A percentile compares a stretch with the other conserved stretches of the same genome.
Conservation (phyloP, 2,888 invertebrate species). For the Lepidonotus clava region DNA sequence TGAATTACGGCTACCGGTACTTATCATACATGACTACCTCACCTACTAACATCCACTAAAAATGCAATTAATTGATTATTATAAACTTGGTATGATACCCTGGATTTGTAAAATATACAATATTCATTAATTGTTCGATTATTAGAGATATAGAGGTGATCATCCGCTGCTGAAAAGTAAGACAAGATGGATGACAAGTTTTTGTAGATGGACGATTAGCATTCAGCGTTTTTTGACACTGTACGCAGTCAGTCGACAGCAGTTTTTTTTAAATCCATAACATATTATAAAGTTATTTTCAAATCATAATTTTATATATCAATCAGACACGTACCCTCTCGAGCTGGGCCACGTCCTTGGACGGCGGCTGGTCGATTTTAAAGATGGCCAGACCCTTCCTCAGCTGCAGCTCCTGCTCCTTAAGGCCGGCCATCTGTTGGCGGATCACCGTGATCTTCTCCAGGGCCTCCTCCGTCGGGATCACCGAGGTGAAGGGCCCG, state of each 20-base stretch:
- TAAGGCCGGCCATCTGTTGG: conserved; percentile 81
- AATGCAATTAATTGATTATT: too few species aligned
- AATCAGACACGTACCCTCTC: conserved; percentile 74
- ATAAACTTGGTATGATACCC: too few species aligned
- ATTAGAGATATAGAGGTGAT: too few species aligned
- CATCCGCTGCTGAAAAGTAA: too few species aligned
- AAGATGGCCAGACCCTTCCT: conserved; percentile 87
- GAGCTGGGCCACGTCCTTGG: conserved; percentile 78
- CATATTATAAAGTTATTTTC: not conserved
- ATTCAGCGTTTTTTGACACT: not conserved
- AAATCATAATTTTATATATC: not conserved
- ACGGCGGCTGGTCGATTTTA: conserved; percentile 87
- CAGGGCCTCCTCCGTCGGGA: conserved; percentile 77
- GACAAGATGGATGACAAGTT: too few species aligned
- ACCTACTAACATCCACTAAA: too few species aligned
- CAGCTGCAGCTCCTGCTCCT: conserved; percentile 85
- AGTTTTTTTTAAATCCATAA: not conserved
- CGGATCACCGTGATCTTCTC: conserved; percentile 73
- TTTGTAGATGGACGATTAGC: too few species aligned
- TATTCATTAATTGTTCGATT: too few species aligned
- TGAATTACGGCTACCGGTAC: too few species aligned
- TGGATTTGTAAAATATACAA: too few species aligned
- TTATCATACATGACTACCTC: too few species aligned
- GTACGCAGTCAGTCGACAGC: too few species aligned
- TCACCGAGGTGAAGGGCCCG: conserved; percentile 79